Evolutionary conservation across 2,113 vertebrate species (phyloP), one percentile per base, ranked within the genome.

Genomic region (Ophiodon elongatus): DNA sequence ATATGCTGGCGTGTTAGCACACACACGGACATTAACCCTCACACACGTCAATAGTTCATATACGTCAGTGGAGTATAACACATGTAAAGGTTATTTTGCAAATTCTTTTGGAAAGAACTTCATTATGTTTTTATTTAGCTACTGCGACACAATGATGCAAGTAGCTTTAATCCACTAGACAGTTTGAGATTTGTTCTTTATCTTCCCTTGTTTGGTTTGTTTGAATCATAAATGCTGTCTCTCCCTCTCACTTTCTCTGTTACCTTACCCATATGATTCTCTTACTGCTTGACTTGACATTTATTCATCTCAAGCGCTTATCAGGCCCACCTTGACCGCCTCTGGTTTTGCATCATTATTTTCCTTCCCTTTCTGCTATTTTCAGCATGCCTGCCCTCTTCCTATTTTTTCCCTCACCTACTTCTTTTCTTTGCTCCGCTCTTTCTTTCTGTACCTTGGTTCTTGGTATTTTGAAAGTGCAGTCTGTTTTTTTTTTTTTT

Each of bases 341-440:
- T 85, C 73, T 88, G 88, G 85, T 88, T 92, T 90, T 89, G 88
- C 90, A 91, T 92, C 82, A 90, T 92, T 92, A 92, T 89, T 92
- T 57, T 88, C 72, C 27, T 84, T 81, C 74, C n/a, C 65, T 78
- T 88, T 87, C 69, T 76, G 73, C 77, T 86, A 80, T 86, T 88
- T 84, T 86, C 83, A 83, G 73, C 10, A 1, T 54, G 76, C 72
- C 68, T 85, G 78, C 82, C 82, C 84, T 87, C 77, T 69, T 83
- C 80, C 59, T 82, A 35, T 82, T 85, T 54, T 77, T 86, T 60
- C 66, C 74, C 72, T 86, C 82, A 78, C 84, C 77, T 85, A 73
- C 76, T 83, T 86, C 80, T 85, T 84, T 88, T 86, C 64, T 85
- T 50, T n/a, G 15, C 75, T 31, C 31, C 0, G 14, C 76, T 65